Conservation (phyloP, 2,888 invertebrate species). For the Callyntrura guangdongensis region DNA sequence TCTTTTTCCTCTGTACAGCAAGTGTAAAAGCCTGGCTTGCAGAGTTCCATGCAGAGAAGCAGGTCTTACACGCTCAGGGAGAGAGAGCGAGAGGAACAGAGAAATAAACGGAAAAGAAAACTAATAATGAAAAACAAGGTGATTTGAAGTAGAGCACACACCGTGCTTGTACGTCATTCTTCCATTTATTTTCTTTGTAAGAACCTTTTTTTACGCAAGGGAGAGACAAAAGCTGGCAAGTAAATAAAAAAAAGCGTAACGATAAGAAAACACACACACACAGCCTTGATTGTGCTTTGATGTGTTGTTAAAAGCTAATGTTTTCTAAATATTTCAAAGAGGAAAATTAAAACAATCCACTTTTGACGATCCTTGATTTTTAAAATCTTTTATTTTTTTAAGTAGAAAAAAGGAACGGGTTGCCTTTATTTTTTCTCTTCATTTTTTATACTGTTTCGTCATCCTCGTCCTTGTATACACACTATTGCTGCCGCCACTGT, state of each 20-base stretch:
- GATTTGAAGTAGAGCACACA: slow-evolving; percentile 66
- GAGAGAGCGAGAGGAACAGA: not conserved
- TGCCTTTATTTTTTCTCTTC: not conserved
- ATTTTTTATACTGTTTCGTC: not conserved
- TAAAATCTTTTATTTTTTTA: not conserved
- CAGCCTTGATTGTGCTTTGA: slow-evolving; percentile 9
- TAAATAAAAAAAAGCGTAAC: slow-evolving; percentile 14
- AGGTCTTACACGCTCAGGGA: slow-evolving; percentile 22
- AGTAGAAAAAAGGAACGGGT: not conserved
- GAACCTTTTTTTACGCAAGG: not conserved
- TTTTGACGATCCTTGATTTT: slow-evolving; percentile 26
- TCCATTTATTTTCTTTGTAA: too few species aligned
- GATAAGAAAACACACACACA: slow-evolving; percentile 19
- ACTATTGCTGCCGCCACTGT: slow-evolving; percentile 39
- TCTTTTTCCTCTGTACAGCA: not conserved
- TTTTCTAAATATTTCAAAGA: slow-evolving; percentile 12
- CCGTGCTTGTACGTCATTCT: not conserved
- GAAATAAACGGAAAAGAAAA: slow-evolving; percentile 31
- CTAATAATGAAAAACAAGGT: slow-evolving; percentile 35
- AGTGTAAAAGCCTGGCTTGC: not conserved
- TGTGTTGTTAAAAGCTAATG: slow-evolving; percentile 39
- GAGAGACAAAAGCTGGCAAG: slow-evolving; percentile 8
- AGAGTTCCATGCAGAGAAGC: slow-evolving; percentile 15
- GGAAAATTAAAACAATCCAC: not conserved
- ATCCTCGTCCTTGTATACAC: not conserved